Evolutionary conservation across 2,888 invertebrate genomes (phyloP).

Genomic region (Cheilosia urbana): DNA sequence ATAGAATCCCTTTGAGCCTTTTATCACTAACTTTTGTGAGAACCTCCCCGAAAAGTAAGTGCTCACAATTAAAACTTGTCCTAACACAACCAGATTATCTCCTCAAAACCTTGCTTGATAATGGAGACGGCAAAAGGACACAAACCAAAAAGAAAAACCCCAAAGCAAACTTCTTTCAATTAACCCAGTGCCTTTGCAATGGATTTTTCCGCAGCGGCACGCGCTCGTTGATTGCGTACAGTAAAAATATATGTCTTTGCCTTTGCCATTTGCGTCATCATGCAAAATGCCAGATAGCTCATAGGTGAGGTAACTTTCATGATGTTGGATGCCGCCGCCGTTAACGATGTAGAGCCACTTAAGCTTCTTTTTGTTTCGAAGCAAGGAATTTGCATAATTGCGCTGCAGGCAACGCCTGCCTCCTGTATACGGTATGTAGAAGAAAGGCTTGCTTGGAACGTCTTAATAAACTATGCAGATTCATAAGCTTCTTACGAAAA

Average conservation of each 20-base stretch:
- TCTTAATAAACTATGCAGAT: slow-evolving; percentile 56
- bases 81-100: slow-evolving; percentile 64
- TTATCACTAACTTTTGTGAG: neutral
- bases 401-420: slow-evolving; percentile 23
- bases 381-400: slow-evolving; percentile 65
- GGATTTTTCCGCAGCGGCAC: slow-evolving; percentile 54
- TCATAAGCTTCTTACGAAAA: slow-evolving; percentile 58
- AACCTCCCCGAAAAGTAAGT: slow-evolving; percentile 37
- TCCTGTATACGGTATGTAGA: neutral
- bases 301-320: slow-evolving; percentile 8
- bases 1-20: slow-evolving; percentile 14
- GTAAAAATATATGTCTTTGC: slow-evolving; percentile 15
- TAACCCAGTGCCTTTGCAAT: slow-evolving; percentile 57
- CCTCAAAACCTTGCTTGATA: slow-evolving; percentile 49
- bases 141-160: neutral
- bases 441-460: slow-evolving; percentile 37
- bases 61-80: slow-evolving; percentile 55
- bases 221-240: slow-evolving; percentile 59
- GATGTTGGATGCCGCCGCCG: slow-evolving; percentile 35
- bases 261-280: slow-evolving; percentile 15
- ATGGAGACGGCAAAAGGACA: slow-evolving; percentile 1
- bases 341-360: slow-evolving; percentile 56
- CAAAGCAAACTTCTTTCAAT: slow-evolving; percentile 57
- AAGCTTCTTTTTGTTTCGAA: slow-evolving; percentile 39
- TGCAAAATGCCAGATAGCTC: slow-evolving; percentile 13